Conservation (phyloP, 2,888 invertebrate genomes). For the Drosophila bunnanda region DNA sequence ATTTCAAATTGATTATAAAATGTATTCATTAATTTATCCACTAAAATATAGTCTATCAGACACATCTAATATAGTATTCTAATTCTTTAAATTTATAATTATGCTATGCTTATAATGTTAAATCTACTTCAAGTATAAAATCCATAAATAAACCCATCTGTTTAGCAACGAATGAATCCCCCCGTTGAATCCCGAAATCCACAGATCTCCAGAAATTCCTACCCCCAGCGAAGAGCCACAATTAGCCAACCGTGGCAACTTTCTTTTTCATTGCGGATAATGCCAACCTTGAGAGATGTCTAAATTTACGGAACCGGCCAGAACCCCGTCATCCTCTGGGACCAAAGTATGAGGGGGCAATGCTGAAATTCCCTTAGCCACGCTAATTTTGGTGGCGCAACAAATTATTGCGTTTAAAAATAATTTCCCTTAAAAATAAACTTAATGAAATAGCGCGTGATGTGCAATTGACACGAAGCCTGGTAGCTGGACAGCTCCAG, state of each 20-base stretch:
- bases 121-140: not conserved
- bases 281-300: conserved; percentile 50
- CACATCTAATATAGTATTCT: too few species aligned
- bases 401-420: conserved; percentile 74
- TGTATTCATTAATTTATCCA: too few species aligned
- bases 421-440: conserved; percentile 74
- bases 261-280: conserved; percentile 40
- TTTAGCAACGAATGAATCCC: not conserved
- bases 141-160: not conserved
- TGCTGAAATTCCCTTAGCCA: conserved; percentile 24
- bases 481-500: conserved; percentile 18
- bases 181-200: not conserved
- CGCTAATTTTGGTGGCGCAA: conserved; percentile 41
- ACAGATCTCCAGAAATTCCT: not conserved
- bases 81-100: too few species aligned
- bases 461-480: conserved; percentile 74
- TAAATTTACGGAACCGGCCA: conserved; percentile 38
- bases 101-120: too few species aligned
- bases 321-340: conserved; percentile 9
- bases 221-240: not conserved
- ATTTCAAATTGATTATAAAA: too few species aligned
- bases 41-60: too few species aligned
- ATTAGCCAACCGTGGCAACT: conserved; percentile 27
- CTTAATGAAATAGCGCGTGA: conserved; percentile 71
- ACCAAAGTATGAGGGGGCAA: conserved; percentile 26